These are phyloP conservation scores for Eupithecia insigniata DNA, from an alignment of 2,888 invertebrate species.

Conservation along the genomic window DNA sequence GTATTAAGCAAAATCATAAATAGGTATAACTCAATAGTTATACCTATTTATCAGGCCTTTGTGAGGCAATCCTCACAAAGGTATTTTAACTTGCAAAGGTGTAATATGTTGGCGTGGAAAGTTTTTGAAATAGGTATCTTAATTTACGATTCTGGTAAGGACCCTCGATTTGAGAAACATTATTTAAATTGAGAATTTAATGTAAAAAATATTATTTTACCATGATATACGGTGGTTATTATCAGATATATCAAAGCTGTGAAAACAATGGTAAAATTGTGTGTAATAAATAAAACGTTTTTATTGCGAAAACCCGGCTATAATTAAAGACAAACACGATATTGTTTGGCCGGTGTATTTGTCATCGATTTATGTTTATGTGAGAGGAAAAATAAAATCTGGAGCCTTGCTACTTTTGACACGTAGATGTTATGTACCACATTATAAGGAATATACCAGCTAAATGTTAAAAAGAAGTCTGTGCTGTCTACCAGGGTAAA, in stretches of 20 bases:
- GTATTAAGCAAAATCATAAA: too few species aligned
- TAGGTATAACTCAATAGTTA: too few species aligned
- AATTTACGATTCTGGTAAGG: not conserved
- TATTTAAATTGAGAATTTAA: not conserved
- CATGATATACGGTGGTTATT: not conserved
- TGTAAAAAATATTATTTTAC: not conserved
- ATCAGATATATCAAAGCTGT: not conserved
- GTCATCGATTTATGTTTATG: constrained; percentile 24
- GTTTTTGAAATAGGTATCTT: not conserved
- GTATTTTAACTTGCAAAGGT: not conserved
- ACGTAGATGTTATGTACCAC: not conserved
- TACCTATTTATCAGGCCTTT: too few species aligned
- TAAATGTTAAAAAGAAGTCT: too few species aligned
- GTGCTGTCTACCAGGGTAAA: too few species aligned
- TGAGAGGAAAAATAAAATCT: constrained; percentile 9
- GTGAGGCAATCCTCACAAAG: too few species aligned
- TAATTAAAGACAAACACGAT: constrained; percentile 41
- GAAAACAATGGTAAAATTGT: constrained; percentile 17
- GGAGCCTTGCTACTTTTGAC: not conserved
- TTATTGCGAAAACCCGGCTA: constrained; percentile 13
- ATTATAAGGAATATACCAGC: too few species aligned
- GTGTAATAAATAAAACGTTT: constrained; percentile 18
- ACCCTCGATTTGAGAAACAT: too few species aligned
- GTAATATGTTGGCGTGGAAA: too few species aligned
- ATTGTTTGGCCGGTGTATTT: constrained; percentile 16